phyloP scores from a whole-genome alignment of 2,113 vertebrate species.

The Amazona guildingii region DNA sequence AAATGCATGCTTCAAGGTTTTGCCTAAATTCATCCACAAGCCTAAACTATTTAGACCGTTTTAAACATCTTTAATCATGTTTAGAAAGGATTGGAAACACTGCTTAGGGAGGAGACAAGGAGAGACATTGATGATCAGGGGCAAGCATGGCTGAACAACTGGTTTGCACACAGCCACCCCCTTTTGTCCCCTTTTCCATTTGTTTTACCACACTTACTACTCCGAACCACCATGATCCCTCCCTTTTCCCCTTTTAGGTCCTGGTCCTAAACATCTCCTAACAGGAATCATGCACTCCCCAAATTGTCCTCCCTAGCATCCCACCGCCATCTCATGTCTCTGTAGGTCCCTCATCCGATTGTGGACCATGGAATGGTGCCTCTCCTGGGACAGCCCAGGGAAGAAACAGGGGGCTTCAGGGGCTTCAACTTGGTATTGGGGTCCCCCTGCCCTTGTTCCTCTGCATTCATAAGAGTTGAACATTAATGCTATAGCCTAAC shows the following conservation, averaged over 20 bases:
- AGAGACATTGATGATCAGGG: fast-evolving
- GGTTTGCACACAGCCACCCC: not conserved
- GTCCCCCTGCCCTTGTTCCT: not conserved
- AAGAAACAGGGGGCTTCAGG: not conserved
- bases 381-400: not conserved
- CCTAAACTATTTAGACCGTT: not conserved
- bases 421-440: fast-evolving
- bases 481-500: not conserved
- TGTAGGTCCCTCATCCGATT: not conserved
- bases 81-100: not conserved
- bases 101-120: not conserved
- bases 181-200: not conserved
- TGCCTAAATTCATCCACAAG: not conserved
- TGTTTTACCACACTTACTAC: not conserved
- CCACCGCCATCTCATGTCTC: fast-evolving
- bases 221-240: not conserved
- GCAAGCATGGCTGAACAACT: not conserved
- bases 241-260: not conserved
- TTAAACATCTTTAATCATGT: not conserved
- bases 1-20: not conserved
- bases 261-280: not conserved
- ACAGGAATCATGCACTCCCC: not conserved
- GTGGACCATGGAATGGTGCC: fast-evolving
- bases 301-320: not conserved
- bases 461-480: not conserved